A percentile compares a stretch with the other conserved stretches of the same genome.
Conservation (phyloP, 2,113 vertebrate species). For the Ia io region DNA sequence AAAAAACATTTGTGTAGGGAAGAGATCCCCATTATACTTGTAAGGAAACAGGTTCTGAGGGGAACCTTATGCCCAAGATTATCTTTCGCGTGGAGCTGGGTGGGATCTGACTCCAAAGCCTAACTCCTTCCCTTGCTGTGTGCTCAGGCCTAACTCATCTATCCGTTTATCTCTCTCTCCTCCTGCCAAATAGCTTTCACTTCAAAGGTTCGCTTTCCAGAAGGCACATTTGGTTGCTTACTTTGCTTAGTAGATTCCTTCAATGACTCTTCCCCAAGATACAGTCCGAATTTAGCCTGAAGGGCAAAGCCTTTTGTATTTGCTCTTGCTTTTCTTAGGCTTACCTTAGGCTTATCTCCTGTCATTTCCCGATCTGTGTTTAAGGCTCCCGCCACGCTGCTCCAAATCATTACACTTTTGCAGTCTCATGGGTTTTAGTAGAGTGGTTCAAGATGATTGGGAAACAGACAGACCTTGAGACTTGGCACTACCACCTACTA, state of each 20-base stretch:
- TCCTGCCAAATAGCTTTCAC: neutral
- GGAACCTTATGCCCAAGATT: neutral
- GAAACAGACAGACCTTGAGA: neutral
- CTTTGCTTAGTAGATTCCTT: slow-evolving; percentile 18
- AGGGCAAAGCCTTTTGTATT: slow-evolving; percentile 21
- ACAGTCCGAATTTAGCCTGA: neutral
- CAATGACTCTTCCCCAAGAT: neutral
- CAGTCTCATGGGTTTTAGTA: neutral
- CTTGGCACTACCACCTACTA: neutral
- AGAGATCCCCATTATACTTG: neutral
- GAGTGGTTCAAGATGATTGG: neutral
- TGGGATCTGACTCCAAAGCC: neutral
- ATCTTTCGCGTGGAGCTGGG: neutral
- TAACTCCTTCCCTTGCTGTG: neutral
- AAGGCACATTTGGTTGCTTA: neutral
- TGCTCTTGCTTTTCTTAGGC: neutral
- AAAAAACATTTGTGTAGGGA: neutral
- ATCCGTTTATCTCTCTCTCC: neutral
- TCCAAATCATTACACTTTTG: neutral
- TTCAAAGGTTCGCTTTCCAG: neutral
- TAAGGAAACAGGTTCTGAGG: neutral
- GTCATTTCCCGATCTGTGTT: neutral
- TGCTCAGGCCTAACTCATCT: neutral
- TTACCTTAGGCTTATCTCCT: neutral
- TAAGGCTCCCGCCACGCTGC: neutral